Evolutionary conservation across 2,888 invertebrate genomes (phyloP).

Genomic region (Noctua pronuba): DNA sequence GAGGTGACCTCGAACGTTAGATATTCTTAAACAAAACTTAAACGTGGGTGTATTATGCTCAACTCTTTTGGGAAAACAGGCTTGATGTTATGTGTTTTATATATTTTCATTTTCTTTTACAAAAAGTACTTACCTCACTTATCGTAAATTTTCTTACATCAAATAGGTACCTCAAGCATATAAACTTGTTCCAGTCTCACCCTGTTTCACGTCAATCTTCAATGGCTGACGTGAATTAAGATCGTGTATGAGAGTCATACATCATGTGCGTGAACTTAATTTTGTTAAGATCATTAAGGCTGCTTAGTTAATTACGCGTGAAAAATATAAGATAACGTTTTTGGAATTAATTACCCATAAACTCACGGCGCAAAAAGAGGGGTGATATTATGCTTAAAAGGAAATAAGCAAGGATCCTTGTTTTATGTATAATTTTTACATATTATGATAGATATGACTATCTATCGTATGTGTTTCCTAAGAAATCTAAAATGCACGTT

Average conservation of each 20-base stretch:
- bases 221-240: conserved; percentile 20
- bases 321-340: conserved; percentile 24
- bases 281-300: conserved; percentile 18
- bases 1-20: too few species aligned
- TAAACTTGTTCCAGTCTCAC: background rate
- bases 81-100: too few species aligned
- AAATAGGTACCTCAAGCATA: background rate
- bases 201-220: conserved; percentile 8
- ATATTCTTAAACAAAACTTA: background rate
- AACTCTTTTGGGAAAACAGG: background rate
- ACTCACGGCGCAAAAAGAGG: background rate
- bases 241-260: conserved; percentile 26
- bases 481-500: background rate
- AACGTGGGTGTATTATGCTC: background rate
- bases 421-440: too few species aligned
- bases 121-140: background rate
- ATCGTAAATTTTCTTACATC: conserved; percentile 4
- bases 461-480: too few species aligned
- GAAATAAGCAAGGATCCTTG: background rate
- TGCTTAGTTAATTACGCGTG: conserved; percentile 37
- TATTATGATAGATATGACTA: too few species aligned
- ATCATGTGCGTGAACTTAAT: conserved; percentile 18
- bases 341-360: conserved; percentile 13
- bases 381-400: background rate
- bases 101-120: background rate